These are phyloP conservation scores for Dendroctonus ponderosae DNA, from an alignment of 1,140 invertebrate genomes.

Conservation along the genomic window DNA sequence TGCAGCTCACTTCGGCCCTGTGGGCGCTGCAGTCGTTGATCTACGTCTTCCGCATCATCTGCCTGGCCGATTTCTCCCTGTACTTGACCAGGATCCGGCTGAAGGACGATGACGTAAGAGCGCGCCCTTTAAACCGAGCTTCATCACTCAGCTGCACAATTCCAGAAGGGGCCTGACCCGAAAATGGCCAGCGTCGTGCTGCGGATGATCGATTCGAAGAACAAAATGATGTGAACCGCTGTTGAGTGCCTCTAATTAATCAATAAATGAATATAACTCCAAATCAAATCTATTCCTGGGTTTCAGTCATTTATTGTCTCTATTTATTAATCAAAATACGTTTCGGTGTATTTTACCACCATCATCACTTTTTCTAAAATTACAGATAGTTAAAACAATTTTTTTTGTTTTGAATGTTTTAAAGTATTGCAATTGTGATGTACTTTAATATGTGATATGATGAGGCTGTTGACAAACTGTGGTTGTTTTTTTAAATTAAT, in stretches of 20 bases:
- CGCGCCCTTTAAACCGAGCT: neutral
- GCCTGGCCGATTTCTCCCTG: slow-evolving; percentile 27
- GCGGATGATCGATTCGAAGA: slow-evolving; percentile 15
- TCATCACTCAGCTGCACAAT: neutral
- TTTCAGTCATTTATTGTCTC: no score
- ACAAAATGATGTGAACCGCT: neutral
- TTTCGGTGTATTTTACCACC: no score
- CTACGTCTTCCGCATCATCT: slow-evolving; percentile 20
- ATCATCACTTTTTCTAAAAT: no score
- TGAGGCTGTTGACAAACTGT: no score
- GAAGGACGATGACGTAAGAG: slow-evolving; percentile 11
- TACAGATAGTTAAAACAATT: no score
- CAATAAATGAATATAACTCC: no score
- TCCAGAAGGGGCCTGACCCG: neutral
- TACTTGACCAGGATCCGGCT: slow-evolving; percentile 24
- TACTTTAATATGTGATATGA: no score
- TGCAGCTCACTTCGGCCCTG: slow-evolving; percentile 8
- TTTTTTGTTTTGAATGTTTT: no score
- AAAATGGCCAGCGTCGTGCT: slow-evolving; percentile 13
- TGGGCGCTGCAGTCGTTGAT: slow-evolving; percentile 18
- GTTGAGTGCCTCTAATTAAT: neutral
- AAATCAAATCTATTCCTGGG: no score
- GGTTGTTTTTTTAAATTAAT: no score
- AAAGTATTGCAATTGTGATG: no score
- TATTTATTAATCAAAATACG: no score